Conservation (phyloP, 2,797 vertebrate genomes). For the Pseudochirops cupreus region DNA sequence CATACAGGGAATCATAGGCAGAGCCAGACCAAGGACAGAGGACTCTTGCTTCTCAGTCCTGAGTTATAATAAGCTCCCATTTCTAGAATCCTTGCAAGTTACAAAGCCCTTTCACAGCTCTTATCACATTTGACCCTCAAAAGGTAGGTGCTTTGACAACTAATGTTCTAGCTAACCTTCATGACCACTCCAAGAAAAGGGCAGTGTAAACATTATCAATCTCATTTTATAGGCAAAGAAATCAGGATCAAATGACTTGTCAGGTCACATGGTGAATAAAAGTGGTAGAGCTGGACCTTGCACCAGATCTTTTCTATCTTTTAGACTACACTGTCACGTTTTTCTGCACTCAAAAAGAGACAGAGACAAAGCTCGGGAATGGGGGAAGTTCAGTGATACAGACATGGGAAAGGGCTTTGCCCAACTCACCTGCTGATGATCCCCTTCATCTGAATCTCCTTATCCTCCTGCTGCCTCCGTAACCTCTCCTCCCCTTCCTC, state of each 20-base stretch:
- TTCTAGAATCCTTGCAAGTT: neutral
- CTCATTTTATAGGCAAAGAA: neutral
- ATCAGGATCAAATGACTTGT: neutral
- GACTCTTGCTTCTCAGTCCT: neutral
- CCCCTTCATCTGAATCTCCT: slow-evolving; percentile 99
- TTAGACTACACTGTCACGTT: neutral
- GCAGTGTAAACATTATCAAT: neutral
- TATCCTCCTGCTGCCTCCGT: slow-evolving; percentile 96
- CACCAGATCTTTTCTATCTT: neutral
- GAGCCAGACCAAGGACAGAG: neutral
- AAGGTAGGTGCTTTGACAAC: neutral
- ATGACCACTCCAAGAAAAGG: neutral
- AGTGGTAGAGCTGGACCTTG: neutral
- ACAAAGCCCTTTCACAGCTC: neutral
- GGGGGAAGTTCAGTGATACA: neutral
- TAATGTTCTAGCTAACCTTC: neutral
- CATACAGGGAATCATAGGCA: neutral
- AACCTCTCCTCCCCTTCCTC: slow-evolving; percentile 98
- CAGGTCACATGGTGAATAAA: neutral
- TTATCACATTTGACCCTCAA: neutral
- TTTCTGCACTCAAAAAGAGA: neutral
- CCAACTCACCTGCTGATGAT: slow-evolving; percentile 96
- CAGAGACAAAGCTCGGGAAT: neutral
- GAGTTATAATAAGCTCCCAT: neutral
- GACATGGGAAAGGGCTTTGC: neutral